Evolutionary conservation across 2,888 invertebrate genomes (phyloP), one percentile per base, ranked within the genome.

Genomic region (Cinara cedri): DNA sequence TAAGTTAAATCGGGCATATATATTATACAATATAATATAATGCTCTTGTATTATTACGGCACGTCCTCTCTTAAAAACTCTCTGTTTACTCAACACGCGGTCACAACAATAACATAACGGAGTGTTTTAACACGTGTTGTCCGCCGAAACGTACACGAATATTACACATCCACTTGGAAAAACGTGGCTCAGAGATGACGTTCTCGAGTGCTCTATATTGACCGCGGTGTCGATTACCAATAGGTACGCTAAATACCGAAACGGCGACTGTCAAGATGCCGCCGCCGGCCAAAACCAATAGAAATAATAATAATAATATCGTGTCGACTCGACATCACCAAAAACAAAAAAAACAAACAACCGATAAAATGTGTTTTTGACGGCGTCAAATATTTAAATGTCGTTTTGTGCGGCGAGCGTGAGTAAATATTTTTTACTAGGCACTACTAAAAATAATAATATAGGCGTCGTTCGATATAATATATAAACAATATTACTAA

Each of bases 81-180:
- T 6, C 34, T 44, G 65, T 75, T 66, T 65, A 55, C 51, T 54
- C 55, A 46, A 72, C 44, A 16, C 34, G 6, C 34, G 3, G 34
- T 34, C 34, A 34, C 63, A 26, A 34, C 6, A 34, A 34, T 34
- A 34, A n/a, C 24, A 34, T 34, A 34, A n/a, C 24, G 13, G 24
- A 57, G 66, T 76, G 66, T 57, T 49, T 66, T 76, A 68, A 76
- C 76, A 76, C 76, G 55, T 66, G 66, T 66, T 76, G 26, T 76
- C 14, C 44, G 16, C 19, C 19, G 66, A 76, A 76, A 76, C 57
- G 26, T 44, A 46, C 44, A 66, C 46, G 57, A 9, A 26, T 6
- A 34, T 34, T 34, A 34, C 34, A 34, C 34, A 34, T 34, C 65
- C 42, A 65, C 74, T 75, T 54, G 74, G 65, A n/a, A 74, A 63